A percentile compares a stretch with the other conserved stretches of the same genome.
These are phyloP conservation scores for Hippocampus comes DNA, from an alignment of 2,113 vertebrate genomes.

Conservation along the genomic window DNA sequence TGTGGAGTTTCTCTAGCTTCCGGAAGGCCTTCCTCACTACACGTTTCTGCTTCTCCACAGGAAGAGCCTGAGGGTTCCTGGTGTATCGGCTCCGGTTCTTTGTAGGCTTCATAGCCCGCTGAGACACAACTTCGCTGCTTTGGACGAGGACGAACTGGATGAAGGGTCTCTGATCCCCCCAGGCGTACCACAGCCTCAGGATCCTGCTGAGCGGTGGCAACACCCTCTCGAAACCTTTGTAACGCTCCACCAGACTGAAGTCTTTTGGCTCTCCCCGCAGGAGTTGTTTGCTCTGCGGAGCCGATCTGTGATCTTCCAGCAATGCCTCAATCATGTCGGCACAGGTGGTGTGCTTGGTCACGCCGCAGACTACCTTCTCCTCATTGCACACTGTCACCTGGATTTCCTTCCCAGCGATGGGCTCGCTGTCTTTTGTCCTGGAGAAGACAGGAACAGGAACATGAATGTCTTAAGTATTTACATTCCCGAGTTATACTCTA, in stretches of 20 bases:
- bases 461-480: background rate
- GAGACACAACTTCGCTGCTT: slow-evolving; percentile 80
- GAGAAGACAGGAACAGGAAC: slow-evolving; percentile 24
- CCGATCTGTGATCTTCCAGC: slow-evolving; percentile 84
- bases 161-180: slow-evolving; percentile 87
- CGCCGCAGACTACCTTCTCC: slow-evolving; percentile 90
- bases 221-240: slow-evolving; percentile 87
- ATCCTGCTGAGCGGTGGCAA: slow-evolving; percentile 90
- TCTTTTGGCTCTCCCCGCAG: slow-evolving; percentile 83
- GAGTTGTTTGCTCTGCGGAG: slow-evolving; percentile 77
- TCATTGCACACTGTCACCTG: slow-evolving; percentile 89
- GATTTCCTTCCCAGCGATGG: slow-evolving; percentile 83
- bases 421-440: slow-evolving; percentile 79
- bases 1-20: slow-evolving; percentile 89
- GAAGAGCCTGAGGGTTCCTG: slow-evolving; percentile 74
- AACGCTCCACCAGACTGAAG: slow-evolving; percentile 90
- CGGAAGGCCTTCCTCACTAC: slow-evolving; percentile 91
- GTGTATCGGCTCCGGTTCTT: slow-evolving; percentile 75
- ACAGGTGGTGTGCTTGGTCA: slow-evolving; percentile 91
- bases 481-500: background rate
- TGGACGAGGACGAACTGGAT: slow-evolving; percentile 87
- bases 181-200: slow-evolving; percentile 88
- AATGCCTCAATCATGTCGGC: slow-evolving; percentile 86
- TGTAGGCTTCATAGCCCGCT: slow-evolving; percentile 74
- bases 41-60: slow-evolving; percentile 86